Evolutionary conservation across 2,888 invertebrate species (phyloP).

Genomic region (Apamea epomidion): DNA sequence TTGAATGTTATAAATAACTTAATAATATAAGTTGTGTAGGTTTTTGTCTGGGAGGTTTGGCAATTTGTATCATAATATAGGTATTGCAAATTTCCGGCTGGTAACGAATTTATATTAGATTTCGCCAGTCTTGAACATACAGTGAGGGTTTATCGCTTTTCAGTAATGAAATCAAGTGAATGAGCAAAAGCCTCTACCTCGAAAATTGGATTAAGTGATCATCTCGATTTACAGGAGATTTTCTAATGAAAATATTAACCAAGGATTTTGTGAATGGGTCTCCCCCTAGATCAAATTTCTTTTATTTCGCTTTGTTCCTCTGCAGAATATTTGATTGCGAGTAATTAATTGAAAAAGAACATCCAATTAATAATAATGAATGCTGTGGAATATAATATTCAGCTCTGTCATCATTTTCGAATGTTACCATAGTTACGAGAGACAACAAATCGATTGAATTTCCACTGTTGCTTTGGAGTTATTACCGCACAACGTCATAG

Average conservation of each 20-base stretch:
- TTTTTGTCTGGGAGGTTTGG: slow-evolving; percentile 4
- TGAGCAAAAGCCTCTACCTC: not conserved
- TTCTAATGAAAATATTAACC: slow-evolving; percentile 10
- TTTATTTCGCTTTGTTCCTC: not conserved
- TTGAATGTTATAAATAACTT: slow-evolving; percentile 33
- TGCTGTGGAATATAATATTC: not conserved
- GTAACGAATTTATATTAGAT: not conserved
- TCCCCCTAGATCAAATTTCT: not conserved
- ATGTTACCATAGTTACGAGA: slow-evolving; percentile 4
- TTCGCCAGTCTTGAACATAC: not conserved
- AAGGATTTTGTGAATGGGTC: not conserved
- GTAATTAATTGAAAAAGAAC: not conserved
- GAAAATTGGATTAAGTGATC: slow-evolving; percentile 14
- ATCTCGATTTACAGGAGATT: slow-evolving; percentile 10
- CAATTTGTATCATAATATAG: not conserved
- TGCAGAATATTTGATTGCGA: not conserved
- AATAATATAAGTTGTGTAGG: not conserved
- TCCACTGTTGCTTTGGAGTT: slow-evolving; percentile 18
- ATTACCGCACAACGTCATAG: slow-evolving; percentile 8
- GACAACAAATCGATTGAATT: slow-evolving; percentile 18
- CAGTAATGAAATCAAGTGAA: slow-evolving; percentile 10
- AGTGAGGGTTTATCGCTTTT: not conserved
- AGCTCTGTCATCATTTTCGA: not conserved
- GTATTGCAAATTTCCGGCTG: not conserved
- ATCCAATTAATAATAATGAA: no score